Evolutionary conservation across 2,888 invertebrate species (phyloP).

Genomic region (Drosophila nigricruria): DNA sequence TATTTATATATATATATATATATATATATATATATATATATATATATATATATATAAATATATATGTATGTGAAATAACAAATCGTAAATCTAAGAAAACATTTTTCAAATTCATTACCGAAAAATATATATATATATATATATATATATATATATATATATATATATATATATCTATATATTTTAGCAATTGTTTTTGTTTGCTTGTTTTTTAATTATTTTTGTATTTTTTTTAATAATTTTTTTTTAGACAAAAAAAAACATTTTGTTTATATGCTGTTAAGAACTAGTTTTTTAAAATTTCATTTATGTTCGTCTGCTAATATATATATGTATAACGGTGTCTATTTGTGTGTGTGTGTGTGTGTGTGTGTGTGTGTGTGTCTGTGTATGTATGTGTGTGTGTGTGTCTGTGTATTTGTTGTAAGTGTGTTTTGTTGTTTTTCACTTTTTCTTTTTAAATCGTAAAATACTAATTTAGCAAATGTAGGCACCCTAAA

Average conservation of each 20-base stretch:
- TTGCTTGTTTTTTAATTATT: slow-evolving; percentile 4
- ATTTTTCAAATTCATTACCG: slow-evolving; percentile 80
- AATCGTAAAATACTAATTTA: slow-evolving; percentile 85
- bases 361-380: slow-evolving; percentile 21
- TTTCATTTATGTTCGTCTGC: slow-evolving; percentile 25
- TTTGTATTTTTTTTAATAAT: not conserved
- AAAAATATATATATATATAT: slow-evolving; percentile 47
- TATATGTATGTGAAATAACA: slow-evolving; percentile 78
- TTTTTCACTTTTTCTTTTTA: slow-evolving; percentile 48
- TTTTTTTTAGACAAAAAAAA: slow-evolving; percentile 22
- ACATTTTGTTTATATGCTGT: slow-evolving; percentile 51
- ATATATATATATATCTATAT: slow-evolving; percentile 4
- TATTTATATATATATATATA: not conserved
- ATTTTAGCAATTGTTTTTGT: slow-evolving; percentile 18
- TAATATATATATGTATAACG: not conserved
- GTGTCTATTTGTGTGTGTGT: not conserved
- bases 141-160: slow-evolving; percentile 7
- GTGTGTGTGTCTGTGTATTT: slow-evolving; percentile 20
- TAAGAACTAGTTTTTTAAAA: slow-evolving; percentile 12
- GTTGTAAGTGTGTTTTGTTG: slow-evolving; percentile 30
- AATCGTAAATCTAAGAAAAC: slow-evolving; percentile 77
- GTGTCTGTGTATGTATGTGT: slow-evolving; percentile 18
- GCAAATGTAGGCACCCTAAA: slow-evolving; percentile 86
- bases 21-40: not conserved
- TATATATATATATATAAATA: slow-evolving; percentile 14